These are phyloP conservation scores for Huso huso DNA, from an alignment of 2,797 vertebrate genomes.

Conservation along the genomic window DNA sequence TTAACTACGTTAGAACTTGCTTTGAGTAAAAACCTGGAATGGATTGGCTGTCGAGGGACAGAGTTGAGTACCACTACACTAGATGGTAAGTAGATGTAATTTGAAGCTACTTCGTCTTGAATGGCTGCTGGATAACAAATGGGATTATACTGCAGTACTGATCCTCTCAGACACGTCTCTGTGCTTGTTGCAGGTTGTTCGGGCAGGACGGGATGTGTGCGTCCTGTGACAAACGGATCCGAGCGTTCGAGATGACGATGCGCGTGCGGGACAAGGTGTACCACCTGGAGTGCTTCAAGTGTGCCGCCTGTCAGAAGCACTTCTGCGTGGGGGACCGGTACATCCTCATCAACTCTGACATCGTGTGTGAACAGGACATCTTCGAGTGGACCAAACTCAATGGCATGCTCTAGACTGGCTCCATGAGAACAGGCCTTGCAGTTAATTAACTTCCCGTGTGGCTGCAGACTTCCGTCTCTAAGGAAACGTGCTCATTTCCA, in stretches of 20 bases:
- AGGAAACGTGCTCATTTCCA: neutral
- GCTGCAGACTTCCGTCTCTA: too few species aligned
- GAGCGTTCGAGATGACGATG: slow-evolving; percentile 99
- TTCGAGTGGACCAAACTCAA: slow-evolving; percentile 98
- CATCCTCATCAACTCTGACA: slow-evolving; percentile 97
- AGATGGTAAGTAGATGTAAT: too few species aligned
- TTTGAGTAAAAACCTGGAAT: too few species aligned
- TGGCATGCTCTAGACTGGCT: slow-evolving; percentile 70
- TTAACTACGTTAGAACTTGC: too few species aligned
- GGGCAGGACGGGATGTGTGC: slow-evolving; percentile 94
- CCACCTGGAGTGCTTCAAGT: slow-evolving; percentile 97
- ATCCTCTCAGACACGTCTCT: too few species aligned
- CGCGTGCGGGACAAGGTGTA: slow-evolving; percentile 96
- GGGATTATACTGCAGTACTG: too few species aligned
- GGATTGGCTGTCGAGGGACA: too few species aligned
- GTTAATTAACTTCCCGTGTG: neutral
- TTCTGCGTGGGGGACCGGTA: slow-evolving; percentile 98
- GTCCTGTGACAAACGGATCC: slow-evolving; percentile 93
- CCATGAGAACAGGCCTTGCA: slow-evolving; percentile 20
- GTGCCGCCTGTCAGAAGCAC: slow-evolving; percentile 95
- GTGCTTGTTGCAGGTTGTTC: slow-evolving; percentile 65
- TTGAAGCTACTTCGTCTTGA: too few species aligned
- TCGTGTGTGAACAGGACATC: slow-evolving; percentile 98
- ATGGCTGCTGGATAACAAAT: too few species aligned
- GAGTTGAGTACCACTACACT: too few species aligned